Evolutionary conservation across 2,797 vertebrate genomes (phyloP), one percentile per base, ranked within the genome.

Genomic region (Sebastes nivosus): DNA sequence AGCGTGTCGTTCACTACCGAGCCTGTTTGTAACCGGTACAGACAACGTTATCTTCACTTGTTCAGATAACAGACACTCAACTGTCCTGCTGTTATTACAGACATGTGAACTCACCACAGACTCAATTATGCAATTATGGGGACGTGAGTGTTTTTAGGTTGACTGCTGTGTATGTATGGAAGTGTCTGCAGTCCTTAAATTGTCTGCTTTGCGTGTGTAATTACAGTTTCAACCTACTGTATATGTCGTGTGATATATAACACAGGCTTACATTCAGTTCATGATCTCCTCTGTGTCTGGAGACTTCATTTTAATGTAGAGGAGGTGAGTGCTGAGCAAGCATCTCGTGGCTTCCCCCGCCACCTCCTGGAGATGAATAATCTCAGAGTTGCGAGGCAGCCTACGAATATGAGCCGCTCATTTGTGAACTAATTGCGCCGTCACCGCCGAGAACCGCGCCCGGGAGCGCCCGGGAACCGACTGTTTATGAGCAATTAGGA

Each of bases 401-500:
- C 16, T 77, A 8, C 55, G 38, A 88, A 82, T 91, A 34, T 69
- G 71, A 90, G 82, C 64, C 11, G 57, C 89, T 92, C 82, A 88
- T 90, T 91, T 91, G 82, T 68, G 87, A 88, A 82, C 87, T 92
- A 91, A 93, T 90, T 91, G 87, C 24, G 22, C 75, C 36, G 54
- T 84, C 83, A 32, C 54, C 6, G 46, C 55, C 9, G 29, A 65
- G 8, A 82, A 63, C 71, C 0, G 46, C 59, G 75, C 68, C 85
- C n/a, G 42, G 61, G 82, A 90, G 83, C 67, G n/a, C 42, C 4
- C 3, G 32, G 58, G 85, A 79, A n/a, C 46, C 6, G 57, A 64
- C 73, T 88, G 82, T 85, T 87, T 87, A 84, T 61, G 82, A 90
- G 81, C 83, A 92, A 92, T 92, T 93, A 93, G 86, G 82, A 86